Conservation (phyloP, 2,113 vertebrate genomes). For the Pterophyllum scalare region DNA sequence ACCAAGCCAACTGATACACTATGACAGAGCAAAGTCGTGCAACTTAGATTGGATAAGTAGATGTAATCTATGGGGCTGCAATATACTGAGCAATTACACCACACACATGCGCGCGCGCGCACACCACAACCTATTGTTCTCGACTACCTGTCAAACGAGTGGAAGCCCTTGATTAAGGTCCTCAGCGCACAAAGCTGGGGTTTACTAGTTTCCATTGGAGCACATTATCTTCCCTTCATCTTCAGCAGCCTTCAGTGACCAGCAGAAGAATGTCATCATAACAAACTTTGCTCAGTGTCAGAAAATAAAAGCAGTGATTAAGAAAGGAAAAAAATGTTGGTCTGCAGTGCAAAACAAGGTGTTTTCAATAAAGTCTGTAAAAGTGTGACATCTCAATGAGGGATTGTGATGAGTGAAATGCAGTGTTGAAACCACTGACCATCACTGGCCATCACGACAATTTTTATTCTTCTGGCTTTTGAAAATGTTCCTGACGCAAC, state of each 20-base stretch:
- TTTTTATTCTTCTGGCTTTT: neutral
- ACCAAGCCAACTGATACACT: constrained; percentile 51
- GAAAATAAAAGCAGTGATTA: neutral
- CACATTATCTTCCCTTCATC: neutral
- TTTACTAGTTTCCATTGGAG: neutral
- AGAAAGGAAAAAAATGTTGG: neutral
- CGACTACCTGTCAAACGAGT: constrained; percentile 36
- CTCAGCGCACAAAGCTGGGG: neutral
- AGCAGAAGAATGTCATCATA: constrained; percentile 10
- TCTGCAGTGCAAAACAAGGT: neutral
- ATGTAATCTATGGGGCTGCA: constrained; percentile 31
- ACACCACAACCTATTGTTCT: constrained; percentile 45
- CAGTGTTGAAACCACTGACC: neutral
- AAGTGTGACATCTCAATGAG: neutral
- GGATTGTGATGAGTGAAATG: neutral
- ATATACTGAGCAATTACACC: constrained; percentile 46
- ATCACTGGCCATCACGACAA: neutral
- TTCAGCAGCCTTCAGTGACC: neutral
- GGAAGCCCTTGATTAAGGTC: constrained; percentile 11
- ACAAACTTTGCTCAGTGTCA: neutral
- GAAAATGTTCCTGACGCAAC: neutral
- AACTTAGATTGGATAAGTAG: constrained; percentile 35
- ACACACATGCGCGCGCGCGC: constrained; percentile 17
- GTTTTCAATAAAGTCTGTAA: neutral
- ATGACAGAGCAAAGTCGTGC: constrained; percentile 36